Conservation (phyloP, 2,113 vertebrate species). For the Rhipidura dahli region DNA sequence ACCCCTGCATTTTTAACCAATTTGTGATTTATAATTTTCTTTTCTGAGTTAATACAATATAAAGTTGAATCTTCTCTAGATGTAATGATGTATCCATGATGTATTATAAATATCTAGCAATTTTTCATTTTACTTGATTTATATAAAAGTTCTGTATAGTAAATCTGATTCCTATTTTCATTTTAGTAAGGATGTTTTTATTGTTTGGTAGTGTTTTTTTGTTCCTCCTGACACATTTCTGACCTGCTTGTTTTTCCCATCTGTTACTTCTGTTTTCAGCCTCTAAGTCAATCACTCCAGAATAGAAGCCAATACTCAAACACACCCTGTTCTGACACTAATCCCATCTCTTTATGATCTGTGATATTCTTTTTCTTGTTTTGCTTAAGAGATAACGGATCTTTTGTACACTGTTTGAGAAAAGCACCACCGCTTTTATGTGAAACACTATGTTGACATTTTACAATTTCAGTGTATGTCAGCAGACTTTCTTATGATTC, state of each 20-base stretch:
- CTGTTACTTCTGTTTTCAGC: conserved; percentile 7
- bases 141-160: neutral
- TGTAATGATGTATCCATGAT: neutral
- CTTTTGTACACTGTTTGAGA: neutral
- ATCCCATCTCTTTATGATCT: neutral
- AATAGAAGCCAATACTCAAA: neutral
- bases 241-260: conserved; percentile 10
- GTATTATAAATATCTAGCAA: neutral
- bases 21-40: neutral
- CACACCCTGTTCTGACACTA: neutral
- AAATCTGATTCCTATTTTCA: neutral
- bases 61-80: neutral
- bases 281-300: neutral
- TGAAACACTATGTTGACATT: neutral
- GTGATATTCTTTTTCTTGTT: neutral
- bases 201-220: neutral
- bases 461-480: neutral
- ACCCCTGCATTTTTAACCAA: neutral
- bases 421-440: neutral
- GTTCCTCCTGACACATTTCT: neutral
- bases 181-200: neutral
- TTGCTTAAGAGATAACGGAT: neutral
- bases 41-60: neutral
- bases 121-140: neutral
- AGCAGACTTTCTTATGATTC: neutral